Conservation (phyloP, 1,140 invertebrate genomes). For the Caenorhabditis inopinata region DNA sequence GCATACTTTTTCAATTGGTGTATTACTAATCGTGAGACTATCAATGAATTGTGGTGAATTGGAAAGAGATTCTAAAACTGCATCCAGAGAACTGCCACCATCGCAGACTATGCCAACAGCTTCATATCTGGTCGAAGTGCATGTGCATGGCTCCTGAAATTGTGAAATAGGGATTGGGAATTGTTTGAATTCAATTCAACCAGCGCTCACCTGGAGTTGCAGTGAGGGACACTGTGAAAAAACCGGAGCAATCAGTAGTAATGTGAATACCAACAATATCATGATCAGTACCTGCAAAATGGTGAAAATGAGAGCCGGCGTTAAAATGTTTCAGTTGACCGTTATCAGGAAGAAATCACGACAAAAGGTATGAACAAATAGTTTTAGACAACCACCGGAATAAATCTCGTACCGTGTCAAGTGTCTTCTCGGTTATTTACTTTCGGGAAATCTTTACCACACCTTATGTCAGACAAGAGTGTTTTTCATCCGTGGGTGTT, state of each 20-base stretch:
- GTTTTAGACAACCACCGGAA: slow-evolving; percentile 3
- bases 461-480: slow-evolving; percentile 12
- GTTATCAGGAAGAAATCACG: slow-evolving; percentile 31
- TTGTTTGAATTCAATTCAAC: no score
- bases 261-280: background rate
- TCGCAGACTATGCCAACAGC: slow-evolving; percentile 51
- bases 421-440: slow-evolving; percentile 13
- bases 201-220: background rate
- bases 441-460: slow-evolving; percentile 24
- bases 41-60: slow-evolving; percentile 47
- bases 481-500: slow-evolving; percentile 4
- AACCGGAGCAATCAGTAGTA: background rate
- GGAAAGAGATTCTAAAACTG: slow-evolving; percentile 48
- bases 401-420: slow-evolving; percentile 24
- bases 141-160: slow-evolving; percentile 50
- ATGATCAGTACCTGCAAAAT: background rate
- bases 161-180: no score
- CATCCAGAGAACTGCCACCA: slow-evolving; percentile 43
- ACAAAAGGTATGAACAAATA: background rate
- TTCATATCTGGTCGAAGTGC: slow-evolving; percentile 51
- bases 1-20: slow-evolving; percentile 51
- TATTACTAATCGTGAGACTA: slow-evolving; percentile 54
- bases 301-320: no score
- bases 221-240: background rate
- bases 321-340: background rate